Percentiles rank a stretch among this genome's conserved stretches.
These are phyloP conservation scores for Cichlasoma orientale DNA, from an alignment of 2,797 vertebrate species.

Conservation along the genomic window DNA sequence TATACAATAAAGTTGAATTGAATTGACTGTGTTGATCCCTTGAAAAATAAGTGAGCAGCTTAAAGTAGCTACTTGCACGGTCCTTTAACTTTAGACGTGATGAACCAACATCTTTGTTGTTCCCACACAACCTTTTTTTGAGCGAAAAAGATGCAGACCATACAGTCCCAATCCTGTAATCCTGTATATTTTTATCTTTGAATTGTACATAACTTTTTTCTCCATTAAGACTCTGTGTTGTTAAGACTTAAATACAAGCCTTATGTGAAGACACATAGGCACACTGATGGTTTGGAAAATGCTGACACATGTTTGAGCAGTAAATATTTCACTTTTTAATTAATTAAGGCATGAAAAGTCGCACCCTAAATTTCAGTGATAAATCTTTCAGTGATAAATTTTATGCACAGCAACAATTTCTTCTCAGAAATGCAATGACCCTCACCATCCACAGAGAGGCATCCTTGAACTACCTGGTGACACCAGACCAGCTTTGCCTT, in stretches of 20 bases:
- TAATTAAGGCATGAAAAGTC: not conserved
- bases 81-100: too few species aligned
- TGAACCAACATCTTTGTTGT: too few species aligned
- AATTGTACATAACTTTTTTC: too few species aligned
- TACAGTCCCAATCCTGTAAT: too few species aligned
- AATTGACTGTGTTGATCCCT: too few species aligned
- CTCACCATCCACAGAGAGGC: conserved; percentile 71
- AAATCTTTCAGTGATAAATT: not conserved
- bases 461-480: conserved; percentile 30
- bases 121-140: too few species aligned
- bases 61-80: too few species aligned
- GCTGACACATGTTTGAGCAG: not conserved
- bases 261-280: not conserved
- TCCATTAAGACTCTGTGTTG: not conserved
- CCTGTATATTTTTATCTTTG: too few species aligned
- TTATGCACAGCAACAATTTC: not conserved
- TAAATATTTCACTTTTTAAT: not conserved
- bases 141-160: too few species aligned
- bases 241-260: not conserved
- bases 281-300: not conserved
- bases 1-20: too few species aligned
- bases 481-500: not conserved
- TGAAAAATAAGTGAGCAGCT: too few species aligned
- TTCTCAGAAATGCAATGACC: conserved; percentile 52
- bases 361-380: not conserved